A percentile compares a stretch with the other conserved stretches of the same genome.
These are phyloP conservation scores for Cygnus atratus DNA, from an alignment of 2,113 vertebrate genomes.

Conservation along the genomic window DNA sequence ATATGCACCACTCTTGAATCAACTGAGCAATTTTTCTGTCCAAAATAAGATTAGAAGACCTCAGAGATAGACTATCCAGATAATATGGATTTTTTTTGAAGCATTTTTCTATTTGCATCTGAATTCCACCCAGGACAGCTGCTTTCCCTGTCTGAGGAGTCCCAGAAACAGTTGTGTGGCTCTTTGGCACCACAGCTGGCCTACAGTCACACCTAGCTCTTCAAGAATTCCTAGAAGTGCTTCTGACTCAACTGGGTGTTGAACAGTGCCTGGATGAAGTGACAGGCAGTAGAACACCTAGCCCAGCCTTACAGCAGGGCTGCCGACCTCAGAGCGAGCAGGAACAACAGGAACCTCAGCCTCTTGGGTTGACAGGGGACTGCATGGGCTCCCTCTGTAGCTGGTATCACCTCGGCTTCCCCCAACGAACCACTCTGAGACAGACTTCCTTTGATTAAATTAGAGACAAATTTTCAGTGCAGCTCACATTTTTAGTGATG, in stretches of 20 bases:
- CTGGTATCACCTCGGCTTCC: background rate
- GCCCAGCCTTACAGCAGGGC: background rate
- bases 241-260: background rate
- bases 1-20: fast-evolving
- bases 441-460: background rate
- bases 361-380: background rate
- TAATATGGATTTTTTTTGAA: background rate
- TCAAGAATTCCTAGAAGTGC: background rate
- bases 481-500: background rate
- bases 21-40: background rate
- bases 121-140: background rate
- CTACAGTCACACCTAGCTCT: background rate
- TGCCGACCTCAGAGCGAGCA: background rate
- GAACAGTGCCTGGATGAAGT: background rate
- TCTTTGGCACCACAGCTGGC: background rate
- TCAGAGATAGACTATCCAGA: background rate
- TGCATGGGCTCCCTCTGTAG: background rate
- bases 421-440: background rate
- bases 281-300: background rate
- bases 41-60: background rate
- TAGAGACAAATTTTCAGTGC: background rate
- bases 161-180: background rate
- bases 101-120: background rate
- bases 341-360: background rate
- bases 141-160: background rate